phyloP scores from a whole-genome alignment of 2,113 vertebrate species.

The Brachionichthys hirsutus region DNA sequence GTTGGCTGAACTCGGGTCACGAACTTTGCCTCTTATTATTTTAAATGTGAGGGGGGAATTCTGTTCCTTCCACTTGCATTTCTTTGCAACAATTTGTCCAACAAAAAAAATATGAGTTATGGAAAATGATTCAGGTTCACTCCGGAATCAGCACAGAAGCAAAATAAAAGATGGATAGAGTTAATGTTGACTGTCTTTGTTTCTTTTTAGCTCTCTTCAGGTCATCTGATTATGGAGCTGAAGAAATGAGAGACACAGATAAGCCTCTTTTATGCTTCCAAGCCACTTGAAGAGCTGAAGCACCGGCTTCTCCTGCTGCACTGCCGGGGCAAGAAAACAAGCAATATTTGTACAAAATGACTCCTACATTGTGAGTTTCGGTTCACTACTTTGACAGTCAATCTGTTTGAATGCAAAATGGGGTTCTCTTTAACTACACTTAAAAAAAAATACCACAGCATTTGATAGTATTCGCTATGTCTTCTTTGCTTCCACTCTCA shows the following conservation, averaged over 20 bases:
- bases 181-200: conserved; percentile 35
- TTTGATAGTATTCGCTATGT: background rate
- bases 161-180: conserved; percentile 8
- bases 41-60: conserved; percentile 24
- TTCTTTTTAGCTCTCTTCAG: conserved; percentile 53
- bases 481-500: background rate
- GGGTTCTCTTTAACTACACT: no score
- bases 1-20: conserved; percentile 25
- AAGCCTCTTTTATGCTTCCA: conserved; percentile 75
- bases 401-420: no score
- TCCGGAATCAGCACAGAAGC: background rate
- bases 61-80: background rate
- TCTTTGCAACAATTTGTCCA: conserved; percentile 1
- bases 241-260: conserved; percentile 69
- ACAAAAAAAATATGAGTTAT: background rate
- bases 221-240: conserved; percentile 62
- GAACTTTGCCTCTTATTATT: conserved; percentile 51
- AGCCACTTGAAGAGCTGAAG: conserved; percentile 72
- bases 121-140: background rate
- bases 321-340: conserved; percentile 60
- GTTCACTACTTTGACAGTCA: no score
- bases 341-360: conserved; percentile 60
- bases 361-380: conserved; percentile 23
- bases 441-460: background rate
- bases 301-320: conserved; percentile 59